A percentile compares a stretch with the other conserved stretches of the same genome.
phyloP scores from a whole-genome alignment of 53 echinoderm and acorn worm species.

The Zoroaster sp. region DNA sequence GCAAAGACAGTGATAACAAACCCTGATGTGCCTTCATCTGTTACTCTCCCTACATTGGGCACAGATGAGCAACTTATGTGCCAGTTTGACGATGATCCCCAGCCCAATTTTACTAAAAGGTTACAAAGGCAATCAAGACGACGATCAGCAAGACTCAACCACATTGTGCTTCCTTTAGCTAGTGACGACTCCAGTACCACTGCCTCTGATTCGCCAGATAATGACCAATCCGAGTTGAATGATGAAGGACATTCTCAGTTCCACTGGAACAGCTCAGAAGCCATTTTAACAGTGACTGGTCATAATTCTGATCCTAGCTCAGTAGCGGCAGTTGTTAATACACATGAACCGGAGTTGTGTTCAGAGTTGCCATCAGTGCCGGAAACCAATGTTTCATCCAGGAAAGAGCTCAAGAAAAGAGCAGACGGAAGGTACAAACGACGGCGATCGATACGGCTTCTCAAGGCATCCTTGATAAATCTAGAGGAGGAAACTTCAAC shows the following conservation, averaged over 20 bases:
- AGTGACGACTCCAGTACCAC: neutral
- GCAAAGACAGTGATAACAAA: neutral
- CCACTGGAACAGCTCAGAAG: neutral
- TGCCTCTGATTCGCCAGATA: neutral
- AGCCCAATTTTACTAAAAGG: neutral
- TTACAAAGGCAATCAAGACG: neutral
- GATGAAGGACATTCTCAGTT: neutral
- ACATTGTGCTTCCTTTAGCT: neutral
- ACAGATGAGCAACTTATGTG: neutral
- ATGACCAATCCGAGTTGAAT: neutral
- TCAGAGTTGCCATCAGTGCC: neutral
- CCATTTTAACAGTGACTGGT: neutral
- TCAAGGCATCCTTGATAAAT: neutral
- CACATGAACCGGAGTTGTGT: neutral
- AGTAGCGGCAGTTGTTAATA: neutral
- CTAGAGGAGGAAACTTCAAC: neutral
- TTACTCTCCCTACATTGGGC: neutral
- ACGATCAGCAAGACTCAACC: neutral
- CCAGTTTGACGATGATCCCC: constrained; percentile 10
- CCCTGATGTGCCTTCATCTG: neutral
- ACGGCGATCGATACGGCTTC: constrained; percentile 9
- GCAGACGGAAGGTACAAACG: neutral
- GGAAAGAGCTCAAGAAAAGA: neutral
- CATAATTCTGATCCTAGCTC: neutral
- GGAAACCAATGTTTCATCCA: neutral